Conservation (phyloP, 2,113 vertebrate genomes). For the Chauna torquata region DNA sequence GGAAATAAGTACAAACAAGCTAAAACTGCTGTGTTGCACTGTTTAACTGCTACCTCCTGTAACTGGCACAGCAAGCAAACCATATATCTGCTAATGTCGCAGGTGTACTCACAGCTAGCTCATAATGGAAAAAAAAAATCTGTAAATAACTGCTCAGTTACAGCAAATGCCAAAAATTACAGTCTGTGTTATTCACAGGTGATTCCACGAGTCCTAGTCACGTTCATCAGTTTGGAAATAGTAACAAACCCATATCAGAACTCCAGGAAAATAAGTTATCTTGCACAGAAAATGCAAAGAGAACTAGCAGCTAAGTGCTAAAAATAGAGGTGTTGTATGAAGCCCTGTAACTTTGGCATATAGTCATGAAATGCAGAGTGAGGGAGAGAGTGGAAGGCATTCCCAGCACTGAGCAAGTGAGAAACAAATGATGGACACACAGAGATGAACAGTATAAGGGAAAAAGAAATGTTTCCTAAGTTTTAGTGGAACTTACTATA, state of each 20-base stretch:
- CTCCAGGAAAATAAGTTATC: constrained; percentile 16
- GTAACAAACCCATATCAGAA: constrained; percentile 8
- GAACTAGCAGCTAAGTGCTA: not conserved
- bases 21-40: not conserved
- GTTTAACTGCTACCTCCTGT: constrained; percentile 21
- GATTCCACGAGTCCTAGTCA: not conserved
- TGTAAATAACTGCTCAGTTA: constrained; percentile 54
- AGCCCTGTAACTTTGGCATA: not conserved
- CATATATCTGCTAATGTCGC: constrained; percentile 23
- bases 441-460: not conserved
- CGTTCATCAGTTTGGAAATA: not conserved
- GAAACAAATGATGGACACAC: not conserved
- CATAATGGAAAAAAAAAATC: constrained; percentile 39
- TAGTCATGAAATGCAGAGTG: not conserved
- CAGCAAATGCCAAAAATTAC: constrained; percentile 48
- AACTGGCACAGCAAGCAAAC: constrained; percentile 23
- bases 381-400: not conserved
- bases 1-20: constrained; percentile 9
- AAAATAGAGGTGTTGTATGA: constrained; percentile 26
- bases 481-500: not conserved
- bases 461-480: not conserved
- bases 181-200: not conserved
- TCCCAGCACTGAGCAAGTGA: not conserved
- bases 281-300: not conserved
- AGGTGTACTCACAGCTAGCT: constrained; percentile 37